A percentile compares a stretch with the other conserved stretches of the same genome.
phyloP scores from a whole-genome alignment of 1,140 invertebrate genomes.

The Panagrolaimus sp. region DNA sequence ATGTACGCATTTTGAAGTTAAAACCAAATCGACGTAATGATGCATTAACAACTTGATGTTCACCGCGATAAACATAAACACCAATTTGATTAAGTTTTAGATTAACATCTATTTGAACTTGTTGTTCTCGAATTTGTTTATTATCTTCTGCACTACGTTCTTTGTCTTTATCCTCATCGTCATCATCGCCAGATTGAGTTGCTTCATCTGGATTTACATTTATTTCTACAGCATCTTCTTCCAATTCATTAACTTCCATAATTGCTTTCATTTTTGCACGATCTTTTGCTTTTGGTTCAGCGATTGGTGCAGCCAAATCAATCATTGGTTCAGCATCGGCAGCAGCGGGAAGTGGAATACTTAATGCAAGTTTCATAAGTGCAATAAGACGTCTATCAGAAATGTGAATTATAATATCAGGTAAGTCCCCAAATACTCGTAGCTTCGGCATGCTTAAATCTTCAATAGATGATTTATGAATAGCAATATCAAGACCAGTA shows the following conservation, averaged over 20 bases:
- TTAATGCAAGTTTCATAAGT: slow-evolving; percentile 60
- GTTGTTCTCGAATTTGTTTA: slow-evolving; percentile 34
- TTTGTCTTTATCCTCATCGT: slow-evolving; percentile 20
- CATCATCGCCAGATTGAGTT: slow-evolving; percentile 23
- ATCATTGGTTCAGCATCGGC: slow-evolving; percentile 28
- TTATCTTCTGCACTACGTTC: slow-evolving; percentile 12
- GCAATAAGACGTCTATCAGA: slow-evolving; percentile 63
- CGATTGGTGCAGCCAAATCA: slow-evolving; percentile 28
- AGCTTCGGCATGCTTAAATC: slow-evolving; percentile 78
- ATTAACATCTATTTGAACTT: slow-evolving; percentile 49
- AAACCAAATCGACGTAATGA: slow-evolving; percentile 36
- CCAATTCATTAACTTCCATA: slow-evolving; percentile 53
- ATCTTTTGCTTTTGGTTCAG: slow-evolving; percentile 35
- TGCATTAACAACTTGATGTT: slow-evolving; percentile 31
- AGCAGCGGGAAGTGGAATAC: slow-evolving; percentile 68
- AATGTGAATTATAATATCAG: slow-evolving; percentile 60
- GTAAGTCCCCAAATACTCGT: slow-evolving; percentile 59
- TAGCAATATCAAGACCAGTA: slow-evolving; percentile 70
- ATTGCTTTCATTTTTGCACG: slow-evolving; percentile 59
- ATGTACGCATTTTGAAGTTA: slow-evolving; percentile 51
- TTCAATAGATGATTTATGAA: slow-evolving; percentile 80
- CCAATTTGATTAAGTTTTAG: slow-evolving; percentile 48
- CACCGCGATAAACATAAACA: slow-evolving; percentile 32
- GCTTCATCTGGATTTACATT: slow-evolving; percentile 6
- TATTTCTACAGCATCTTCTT: slow-evolving; percentile 32